These are phyloP conservation scores for Camponotus pennsylvanicus DNA, from an alignment of 1,140 invertebrate genomes.

Conservation along the genomic window DNA sequence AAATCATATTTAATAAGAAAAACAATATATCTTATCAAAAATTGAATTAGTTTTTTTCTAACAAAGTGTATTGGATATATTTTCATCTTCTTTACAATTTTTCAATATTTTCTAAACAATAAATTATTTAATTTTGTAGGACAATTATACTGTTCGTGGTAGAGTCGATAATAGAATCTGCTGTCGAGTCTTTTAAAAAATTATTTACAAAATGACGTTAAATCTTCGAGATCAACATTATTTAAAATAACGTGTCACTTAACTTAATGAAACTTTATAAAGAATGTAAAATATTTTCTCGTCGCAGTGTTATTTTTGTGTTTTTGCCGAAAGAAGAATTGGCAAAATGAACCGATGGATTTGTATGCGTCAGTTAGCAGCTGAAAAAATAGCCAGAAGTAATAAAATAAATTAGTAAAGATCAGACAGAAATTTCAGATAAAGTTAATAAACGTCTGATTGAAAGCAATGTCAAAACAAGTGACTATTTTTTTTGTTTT, in stretches of 20 bases:
- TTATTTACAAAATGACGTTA: not conserved
- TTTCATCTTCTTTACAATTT: not conserved
- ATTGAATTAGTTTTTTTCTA: not conserved
- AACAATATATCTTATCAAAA: not conserved
- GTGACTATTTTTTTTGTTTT: not conserved
- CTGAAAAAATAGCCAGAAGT: constrained; percentile 1
- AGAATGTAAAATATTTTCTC: not conserved
- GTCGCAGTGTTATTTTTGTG: not conserved
- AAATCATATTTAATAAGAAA: not conserved
- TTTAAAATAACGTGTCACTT: not conserved
- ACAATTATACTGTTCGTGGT: not conserved
- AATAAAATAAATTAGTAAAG: constrained; percentile 27
- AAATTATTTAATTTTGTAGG: not conserved
- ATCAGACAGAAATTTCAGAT: not conserved
- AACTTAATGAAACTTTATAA: not conserved
- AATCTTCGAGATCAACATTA: constrained; percentile 4
- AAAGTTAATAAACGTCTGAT: not conserved
- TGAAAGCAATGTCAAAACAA: not conserved
- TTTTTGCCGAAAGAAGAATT: not conserved
- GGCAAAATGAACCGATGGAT: not conserved
- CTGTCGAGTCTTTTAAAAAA: not conserved
- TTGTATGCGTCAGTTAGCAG: not conserved
- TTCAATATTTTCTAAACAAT: not conserved
- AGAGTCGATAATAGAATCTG: not conserved
- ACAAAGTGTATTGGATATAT: not conserved